phyloP scores from a whole-genome alignment of 2,113 vertebrate species.

The Cottus gobio region DNA sequence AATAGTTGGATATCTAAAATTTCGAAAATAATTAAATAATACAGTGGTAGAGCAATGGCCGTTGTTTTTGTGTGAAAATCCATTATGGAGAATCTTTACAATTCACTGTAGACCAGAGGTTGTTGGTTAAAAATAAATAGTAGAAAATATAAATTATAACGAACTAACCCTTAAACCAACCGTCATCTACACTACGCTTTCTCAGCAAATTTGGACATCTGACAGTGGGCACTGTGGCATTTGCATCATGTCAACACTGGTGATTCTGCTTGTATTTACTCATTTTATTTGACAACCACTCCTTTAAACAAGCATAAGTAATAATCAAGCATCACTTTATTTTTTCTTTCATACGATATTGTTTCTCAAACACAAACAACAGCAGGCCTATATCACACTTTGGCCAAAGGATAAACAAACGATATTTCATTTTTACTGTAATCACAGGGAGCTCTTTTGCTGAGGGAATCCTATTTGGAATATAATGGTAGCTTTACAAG shows the following conservation, averaged over 20 bases:
- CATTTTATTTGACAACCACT: slow-evolving; percentile 54
- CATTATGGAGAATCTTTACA: not conserved
- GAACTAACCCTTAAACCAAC: slow-evolving; percentile 14
- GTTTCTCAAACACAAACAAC: slow-evolving; percentile 75
- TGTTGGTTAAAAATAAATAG: not conserved
- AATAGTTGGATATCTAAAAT: no score
- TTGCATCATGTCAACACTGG: slow-evolving; percentile 60
- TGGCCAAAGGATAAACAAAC: slow-evolving; percentile 30
- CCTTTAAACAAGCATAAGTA: slow-evolving; percentile 67
- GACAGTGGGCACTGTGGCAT: slow-evolving; percentile 47
- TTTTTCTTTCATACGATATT: slow-evolving; percentile 51
- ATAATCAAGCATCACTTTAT: slow-evolving; percentile 68
- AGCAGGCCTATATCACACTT: slow-evolving; percentile 52
- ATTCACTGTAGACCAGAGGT: not conserved
- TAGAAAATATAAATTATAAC: not conserved
- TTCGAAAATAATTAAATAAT: not conserved
- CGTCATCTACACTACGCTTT: not conserved
- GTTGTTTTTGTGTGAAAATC: not conserved
- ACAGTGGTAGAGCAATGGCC: not conserved
- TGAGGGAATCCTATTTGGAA: not conserved
- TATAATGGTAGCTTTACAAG: not conserved
- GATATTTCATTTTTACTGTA: slow-evolving; percentile 23
- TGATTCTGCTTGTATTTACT: slow-evolving; percentile 52
- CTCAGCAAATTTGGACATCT: slow-evolving; percentile 59
- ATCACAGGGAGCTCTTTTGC: slow-evolving; percentile 18